Conservation (phyloP, 2,113 vertebrate genomes). For the Platichthys stellatus region DNA sequence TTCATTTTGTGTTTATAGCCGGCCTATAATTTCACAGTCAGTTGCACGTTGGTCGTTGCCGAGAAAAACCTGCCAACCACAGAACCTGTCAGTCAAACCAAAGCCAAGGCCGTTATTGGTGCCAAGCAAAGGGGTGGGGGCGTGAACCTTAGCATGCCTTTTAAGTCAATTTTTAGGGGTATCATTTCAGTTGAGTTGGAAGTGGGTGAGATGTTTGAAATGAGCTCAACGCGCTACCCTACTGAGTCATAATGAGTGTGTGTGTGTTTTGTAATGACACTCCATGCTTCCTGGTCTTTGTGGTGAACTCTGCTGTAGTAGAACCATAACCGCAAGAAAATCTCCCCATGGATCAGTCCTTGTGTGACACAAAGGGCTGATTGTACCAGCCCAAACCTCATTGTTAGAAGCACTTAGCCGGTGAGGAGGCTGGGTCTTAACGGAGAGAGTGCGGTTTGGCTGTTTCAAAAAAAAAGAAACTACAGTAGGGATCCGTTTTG, state of each 20-base stretch:
- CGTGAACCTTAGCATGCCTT: constrained; percentile 30
- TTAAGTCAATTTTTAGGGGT: constrained; percentile 44
- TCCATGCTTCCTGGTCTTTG: constrained; percentile 61
- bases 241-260: constrained; percentile 42
- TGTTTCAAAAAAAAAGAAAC: constrained; percentile 19
- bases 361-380: constrained; percentile 74
- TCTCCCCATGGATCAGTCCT: constrained; percentile 69
- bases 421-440: constrained; percentile 49
- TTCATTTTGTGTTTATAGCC: constrained; percentile 57
- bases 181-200: constrained; percentile 44
- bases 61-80: constrained; percentile 59
- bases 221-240: constrained; percentile 24
- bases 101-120: constrained; percentile 47
- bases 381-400: constrained; percentile 71
- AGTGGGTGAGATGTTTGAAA: constrained; percentile 53
- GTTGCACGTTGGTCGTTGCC: constrained; percentile 51
- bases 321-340: constrained; percentile 77
- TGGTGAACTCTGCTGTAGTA: constrained; percentile 71
- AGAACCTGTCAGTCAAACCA: constrained; percentile 62
- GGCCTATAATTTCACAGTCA: constrained; percentile 58
- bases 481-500: constrained; percentile 33
- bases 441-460: constrained; percentile 62
- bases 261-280: constrained; percentile 46
- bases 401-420: constrained; percentile 68
- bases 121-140: constrained; percentile 49